A percentile compares a stretch with the other conserved stretches of the same genome.
These are phyloP conservation scores for Actias luna DNA, from an alignment of 2,888 invertebrate species.

Conservation along the genomic window DNA sequence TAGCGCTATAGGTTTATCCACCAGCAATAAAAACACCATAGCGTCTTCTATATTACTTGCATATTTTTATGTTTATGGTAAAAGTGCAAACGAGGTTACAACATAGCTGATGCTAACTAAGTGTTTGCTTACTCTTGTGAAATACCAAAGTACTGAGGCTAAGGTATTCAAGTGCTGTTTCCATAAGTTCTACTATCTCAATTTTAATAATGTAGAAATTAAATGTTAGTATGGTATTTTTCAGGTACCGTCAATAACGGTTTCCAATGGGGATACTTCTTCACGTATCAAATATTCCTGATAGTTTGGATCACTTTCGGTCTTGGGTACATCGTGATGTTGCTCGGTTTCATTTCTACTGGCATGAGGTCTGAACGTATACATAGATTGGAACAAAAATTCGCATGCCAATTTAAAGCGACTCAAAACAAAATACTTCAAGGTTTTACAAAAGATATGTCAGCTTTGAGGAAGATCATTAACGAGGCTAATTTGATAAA, in stretches of 20 bases:
- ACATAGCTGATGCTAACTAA: too few species aligned
- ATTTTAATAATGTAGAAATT: neutral
- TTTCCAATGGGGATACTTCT: conserved; percentile 83
- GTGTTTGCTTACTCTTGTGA: too few species aligned
- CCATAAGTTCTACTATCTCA: neutral
- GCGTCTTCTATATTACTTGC: too few species aligned
- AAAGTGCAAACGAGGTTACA: too few species aligned
- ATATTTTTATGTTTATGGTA: too few species aligned
- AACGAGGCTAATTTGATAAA: conserved; percentile 92
- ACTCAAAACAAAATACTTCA: conserved; percentile 90
- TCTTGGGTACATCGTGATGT: conserved; percentile 94
- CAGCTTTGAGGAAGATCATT: conserved; percentile 87
- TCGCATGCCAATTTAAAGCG: conserved; percentile 88
- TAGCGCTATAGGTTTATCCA: too few species aligned
- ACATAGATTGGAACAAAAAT: conserved; percentile 87
- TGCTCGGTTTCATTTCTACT: conserved; percentile 91
- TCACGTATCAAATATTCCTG: conserved; percentile 90
- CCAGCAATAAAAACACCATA: too few species aligned
- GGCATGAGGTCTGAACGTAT: conserved; percentile 89
- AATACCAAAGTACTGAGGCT: too few species aligned
- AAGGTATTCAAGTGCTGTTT: too few species aligned
- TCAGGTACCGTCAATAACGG: conserved; percentile 76
- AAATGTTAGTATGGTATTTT: conserved; percentile 29
- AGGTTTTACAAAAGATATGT: conserved; percentile 88
- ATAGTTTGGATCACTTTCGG: conserved; percentile 96